These are phyloP conservation scores for Meloe dianella DNA, from an alignment of 2,888 invertebrate species.

Conservation along the genomic window DNA sequence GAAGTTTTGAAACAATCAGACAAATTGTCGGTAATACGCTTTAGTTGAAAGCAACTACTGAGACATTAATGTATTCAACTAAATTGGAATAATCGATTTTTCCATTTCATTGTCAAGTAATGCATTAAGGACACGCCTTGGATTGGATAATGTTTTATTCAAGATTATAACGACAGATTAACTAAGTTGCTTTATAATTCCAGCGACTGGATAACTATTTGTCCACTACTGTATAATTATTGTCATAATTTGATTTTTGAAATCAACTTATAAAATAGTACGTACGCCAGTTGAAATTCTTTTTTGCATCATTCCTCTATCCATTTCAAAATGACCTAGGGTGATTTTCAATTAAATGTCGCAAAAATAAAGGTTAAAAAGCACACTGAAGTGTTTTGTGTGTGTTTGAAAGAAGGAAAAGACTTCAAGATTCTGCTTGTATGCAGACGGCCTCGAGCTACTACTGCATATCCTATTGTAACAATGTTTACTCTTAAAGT, in stretches of 20 bases:
- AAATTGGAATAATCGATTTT: slow-evolving; percentile 15
- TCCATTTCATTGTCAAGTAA: slow-evolving; percentile 15
- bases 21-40: slow-evolving; percentile 2
- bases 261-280: not conserved
- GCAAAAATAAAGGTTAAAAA: not conserved
- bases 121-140: slow-evolving; percentile 18
- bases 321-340: not conserved
- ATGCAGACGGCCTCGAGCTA: not conserved
- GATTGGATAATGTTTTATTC: slow-evolving; percentile 17
- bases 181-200: not conserved
- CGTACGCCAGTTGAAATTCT: not conserved
- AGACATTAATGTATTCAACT: slow-evolving; percentile 12
- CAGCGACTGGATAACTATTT: not conserved
- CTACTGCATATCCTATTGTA: not conserved
- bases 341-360: slow-evolving; percentile 1
- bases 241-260: not conserved
- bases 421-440: no score
- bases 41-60: slow-evolving; percentile 13
- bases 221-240: not conserved
- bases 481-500: not conserved
- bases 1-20: slow-evolving; percentile 8
- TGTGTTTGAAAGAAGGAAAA: not conserved
- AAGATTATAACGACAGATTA: slow-evolving; percentile 12
- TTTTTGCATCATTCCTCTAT: not conserved
- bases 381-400: not conserved